Evolutionary conservation across 2,797 vertebrate species (phyloP).

Genomic region (Crocidura indochinensis): DNA sequence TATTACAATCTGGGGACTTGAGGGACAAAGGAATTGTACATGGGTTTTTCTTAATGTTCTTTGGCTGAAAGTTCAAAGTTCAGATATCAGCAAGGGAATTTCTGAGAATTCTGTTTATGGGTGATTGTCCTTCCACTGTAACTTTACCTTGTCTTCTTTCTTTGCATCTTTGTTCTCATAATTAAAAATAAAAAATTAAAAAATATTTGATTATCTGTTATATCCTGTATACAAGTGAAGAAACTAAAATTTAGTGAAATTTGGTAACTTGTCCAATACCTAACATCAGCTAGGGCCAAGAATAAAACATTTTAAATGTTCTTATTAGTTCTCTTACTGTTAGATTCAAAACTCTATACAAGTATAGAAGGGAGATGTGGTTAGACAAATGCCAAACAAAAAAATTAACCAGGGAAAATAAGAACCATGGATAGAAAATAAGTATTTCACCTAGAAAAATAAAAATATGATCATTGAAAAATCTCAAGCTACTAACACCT

Average conservation of each 20-base stretch:
- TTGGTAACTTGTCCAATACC: not conserved
- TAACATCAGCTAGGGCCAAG: not conserved
- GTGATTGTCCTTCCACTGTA: too few relatives aligned
- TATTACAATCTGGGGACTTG: too few relatives aligned
- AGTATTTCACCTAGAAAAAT: conserved; percentile 3
- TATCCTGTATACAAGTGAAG: not conserved
- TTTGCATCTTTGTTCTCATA: too few relatives aligned
- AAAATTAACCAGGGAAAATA: conserved; percentile 18
- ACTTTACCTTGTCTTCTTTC: too few relatives aligned
- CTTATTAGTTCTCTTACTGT: conserved; percentile 9
- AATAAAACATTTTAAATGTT: not conserved
- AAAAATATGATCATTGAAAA: not conserved
- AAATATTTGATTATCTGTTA: not conserved
- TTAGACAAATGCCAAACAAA: not conserved
- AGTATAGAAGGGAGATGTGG: not conserved
- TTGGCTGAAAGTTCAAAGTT: too few relatives aligned
- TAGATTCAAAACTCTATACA: conserved; percentile 20
- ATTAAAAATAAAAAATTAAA: too few relatives aligned
- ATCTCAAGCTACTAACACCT: not conserved
- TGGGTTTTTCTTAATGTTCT: too few relatives aligned
- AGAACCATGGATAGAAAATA: not conserved
- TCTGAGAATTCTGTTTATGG: too few relatives aligned
- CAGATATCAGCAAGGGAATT: too few relatives aligned
- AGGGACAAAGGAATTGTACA: too few relatives aligned
- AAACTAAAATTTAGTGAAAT: conserved; percentile 15